Evolutionary conservation across 2,113 vertebrate genomes (phyloP), one percentile per base, ranked within the genome.

Genomic region (Misgurnus mizolepis): DNA sequence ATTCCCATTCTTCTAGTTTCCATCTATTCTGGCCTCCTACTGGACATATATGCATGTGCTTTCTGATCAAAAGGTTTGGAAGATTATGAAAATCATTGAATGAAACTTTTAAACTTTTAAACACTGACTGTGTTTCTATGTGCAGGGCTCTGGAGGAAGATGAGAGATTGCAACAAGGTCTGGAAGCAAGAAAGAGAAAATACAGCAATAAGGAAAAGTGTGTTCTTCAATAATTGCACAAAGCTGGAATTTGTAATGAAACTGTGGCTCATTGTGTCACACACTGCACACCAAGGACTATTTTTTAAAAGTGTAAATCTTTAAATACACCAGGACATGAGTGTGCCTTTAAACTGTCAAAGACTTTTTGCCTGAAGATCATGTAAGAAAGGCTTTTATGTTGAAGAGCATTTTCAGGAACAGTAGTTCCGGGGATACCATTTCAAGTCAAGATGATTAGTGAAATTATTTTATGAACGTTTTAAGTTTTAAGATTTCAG

Each of bases 121-220:
- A 0, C 3, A 47, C 72, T 47, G 8, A 9, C 9, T 78, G 15
- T 82, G 72, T 88, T 27, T 68, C 82, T 81, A 14, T 61, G n/a
- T 60, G 7, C 80, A 97, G 96, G 53, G 96, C 95, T 0, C 10
- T 95, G 85, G 96, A 97, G 88, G 96, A 97, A 80, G 96, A 97
- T 10, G 95, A 94, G 86, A 91, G 95, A 18, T 86, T 97, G 83
- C 94, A 95, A 67, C 90, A 92, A 1, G 95, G 96, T 17, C 86
- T 97, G 45, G 94, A 96, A 83, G 91, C 93, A 88, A 92, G 95
- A 47, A 92, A 95, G 5, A 91, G 88, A 65, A 96, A 95, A 87
- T 89, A 91, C 85, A 95, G 89, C 89, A 94, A 93, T 74, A 94
- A 94, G 62, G 95, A 96, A 6, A 96, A 94, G 85, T 97, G 95